Base-by-base conservation (phyloP, 2,888 invertebrate species). In the Gordius sp. region DNA sequence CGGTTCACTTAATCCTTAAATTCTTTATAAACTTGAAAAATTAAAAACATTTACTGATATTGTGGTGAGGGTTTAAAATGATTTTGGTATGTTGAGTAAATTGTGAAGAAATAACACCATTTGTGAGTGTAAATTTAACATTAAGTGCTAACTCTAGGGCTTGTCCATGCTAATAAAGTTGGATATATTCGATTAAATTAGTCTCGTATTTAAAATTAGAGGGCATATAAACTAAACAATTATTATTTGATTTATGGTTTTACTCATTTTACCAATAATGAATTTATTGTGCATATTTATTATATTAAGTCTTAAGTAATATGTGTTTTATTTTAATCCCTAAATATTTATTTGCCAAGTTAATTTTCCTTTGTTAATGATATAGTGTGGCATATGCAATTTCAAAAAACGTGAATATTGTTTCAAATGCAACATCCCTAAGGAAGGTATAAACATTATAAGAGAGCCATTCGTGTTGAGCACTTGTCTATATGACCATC, bases 381-480 rank as follows among this genome's bases (percentile, higher is more conserved):
- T 47, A n/a, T n/a, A 47, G 47, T 47, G 47, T 20, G 13, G 47
- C 16, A 47, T 47, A 8, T n/a, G 23, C 4, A 47, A 47, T 47
- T 47, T n/a, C 47, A 47, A 47, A 47, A 47, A 20, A 4, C 47
- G 47, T n/a, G 4, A 13, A 8, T 23, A 47, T 13, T 47, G 47
- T 23, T 47, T 47, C 20, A 47, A 47, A 47, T 47, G 47, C 47
- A 4, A 18, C 20, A 4, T 47, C 13, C 8, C 4, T 18, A 47
- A 47, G 20, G 47, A 47, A n/a, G 47, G 47, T 47, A 33, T n/a
- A 33, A 13, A 18, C 20, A 4, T 20, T 47, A 47, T 33, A 33
- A 33, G 8, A 13, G 8, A 33, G 39, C 39, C 39, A 33, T 13
- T 13, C n/a, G 8, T 33, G 39, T n/a, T 13, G n/a, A 13, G n/a